Evolutionary conservation across 2,797 vertebrate species (phyloP), one percentile per base, ranked within the genome.

Genomic region (Tragopan temminckii): DNA sequence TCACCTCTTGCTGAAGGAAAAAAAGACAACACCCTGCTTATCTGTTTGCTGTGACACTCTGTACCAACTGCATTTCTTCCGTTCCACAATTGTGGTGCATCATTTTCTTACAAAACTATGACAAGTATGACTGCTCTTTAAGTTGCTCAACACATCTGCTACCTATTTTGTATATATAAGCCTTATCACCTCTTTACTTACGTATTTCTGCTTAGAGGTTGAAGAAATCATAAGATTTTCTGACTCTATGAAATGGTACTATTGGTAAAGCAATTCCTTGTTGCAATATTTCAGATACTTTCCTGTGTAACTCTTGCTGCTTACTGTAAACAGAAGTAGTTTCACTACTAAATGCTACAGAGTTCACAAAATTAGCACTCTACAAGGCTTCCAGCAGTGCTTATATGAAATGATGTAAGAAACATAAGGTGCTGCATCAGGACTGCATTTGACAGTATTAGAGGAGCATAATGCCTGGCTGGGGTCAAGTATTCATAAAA

Each of bases 1-100:
- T 97, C 96, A 98, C 98, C 97, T 98, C 97, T 97, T 96, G 96
- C 95, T 97, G 95, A 98, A 98, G 97, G 94, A 90, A 88, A 80
- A 57, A 33, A 55, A 97, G 95, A 92, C n/a, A 59, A 97, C 97
- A 93, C 96, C 94, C 97, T 66, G 71, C 93, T 94, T 95, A 94
- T 83, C 91, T 85, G 97, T 93, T 97, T 97, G 95, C 84, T 78
- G 93, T 80, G 80, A 88, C 67, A 86, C 50, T 63, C 63, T 13
- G 25, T 46, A 76, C 58, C 69, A 72, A 95, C 55, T 10, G 19
- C 40, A 31, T 36, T 16, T 69, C 80, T 72, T 80, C 71, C 68
- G 4, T 85, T 96, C 92, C 86, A 64, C 46, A 59, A 71, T 48
- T 93, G 57, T 55, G 78, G 97, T 95, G 91, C 74, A 78, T 2